phyloP scores from a whole-genome alignment of 2,888 invertebrate species.

The Celastrina argiolus region DNA sequence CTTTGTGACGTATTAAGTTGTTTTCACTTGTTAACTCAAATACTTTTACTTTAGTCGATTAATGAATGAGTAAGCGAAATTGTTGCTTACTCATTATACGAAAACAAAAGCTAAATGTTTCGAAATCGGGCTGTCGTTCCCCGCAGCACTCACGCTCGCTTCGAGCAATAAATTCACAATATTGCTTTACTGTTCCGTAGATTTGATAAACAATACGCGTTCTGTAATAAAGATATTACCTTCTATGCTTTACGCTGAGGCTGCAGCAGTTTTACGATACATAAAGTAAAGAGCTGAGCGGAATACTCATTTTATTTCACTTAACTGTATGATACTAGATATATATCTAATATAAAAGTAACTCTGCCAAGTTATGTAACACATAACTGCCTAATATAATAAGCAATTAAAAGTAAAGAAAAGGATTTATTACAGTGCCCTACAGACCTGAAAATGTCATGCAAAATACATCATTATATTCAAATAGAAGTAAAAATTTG shows the following conservation, averaged over 20 bases:
- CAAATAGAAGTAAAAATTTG: conserved; percentile 6
- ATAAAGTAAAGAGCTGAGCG: conserved; percentile 49
- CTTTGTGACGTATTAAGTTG: neutral
- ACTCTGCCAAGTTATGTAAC: too few relatives aligned
- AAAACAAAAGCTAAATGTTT: conserved; percentile 10
- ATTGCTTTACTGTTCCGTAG: conserved; percentile 29
- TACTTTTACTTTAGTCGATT: conserved; percentile 4
- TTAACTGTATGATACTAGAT: too few relatives aligned
- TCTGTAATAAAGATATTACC: conserved; percentile 41
- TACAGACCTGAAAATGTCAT: neutral
- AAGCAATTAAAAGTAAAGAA: neutral
- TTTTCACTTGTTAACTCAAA: conserved; percentile 9
- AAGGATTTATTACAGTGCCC: neutral
- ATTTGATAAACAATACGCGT: conserved; percentile 38
- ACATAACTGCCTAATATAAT: too few relatives aligned
- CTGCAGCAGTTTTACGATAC: conserved; percentile 53
- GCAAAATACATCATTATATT: conserved; percentile 19
- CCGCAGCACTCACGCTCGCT: conserved; percentile 32
- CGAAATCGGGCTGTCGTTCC: neutral
- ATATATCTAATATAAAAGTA: too few relatives aligned
- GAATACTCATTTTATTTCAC: conserved; percentile 34
- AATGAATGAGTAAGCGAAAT: conserved; percentile 16
- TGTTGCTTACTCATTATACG: conserved; percentile 14
- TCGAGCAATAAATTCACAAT: conserved; percentile 43
- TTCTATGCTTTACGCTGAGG: conserved; percentile 40